A percentile compares a stretch with the other conserved stretches of the same genome.
These are phyloP conservation scores for Sebastes kiyomatsui DNA, from an alignment of 2,797 vertebrate genomes.

Conservation along the genomic window DNA sequence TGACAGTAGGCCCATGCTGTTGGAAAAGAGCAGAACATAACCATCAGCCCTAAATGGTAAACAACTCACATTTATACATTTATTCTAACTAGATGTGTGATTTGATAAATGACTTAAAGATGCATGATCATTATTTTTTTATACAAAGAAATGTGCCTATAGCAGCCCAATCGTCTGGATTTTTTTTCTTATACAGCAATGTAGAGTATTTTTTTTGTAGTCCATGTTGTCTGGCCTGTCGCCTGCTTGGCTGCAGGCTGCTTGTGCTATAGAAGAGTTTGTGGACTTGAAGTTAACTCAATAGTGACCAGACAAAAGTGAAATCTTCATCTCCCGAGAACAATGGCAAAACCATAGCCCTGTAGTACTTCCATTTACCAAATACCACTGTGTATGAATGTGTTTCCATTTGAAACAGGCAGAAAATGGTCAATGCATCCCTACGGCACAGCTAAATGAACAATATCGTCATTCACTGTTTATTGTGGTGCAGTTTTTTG, in stretches of 20 bases:
- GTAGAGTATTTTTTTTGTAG: slow-evolving; percentile 23
- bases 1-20: slow-evolving; percentile 64
- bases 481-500: slow-evolving; percentile 14
- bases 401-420: slow-evolving; percentile 1
- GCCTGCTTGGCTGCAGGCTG: slow-evolving; percentile 55
- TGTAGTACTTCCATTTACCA: neutral
- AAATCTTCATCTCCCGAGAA: slow-evolving; percentile 4
- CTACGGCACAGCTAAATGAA: neutral
- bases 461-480: neutral
- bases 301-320: slow-evolving; percentile 54
- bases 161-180: slow-evolving; percentile 8
- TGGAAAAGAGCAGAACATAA: slow-evolving; percentile 71
- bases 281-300: slow-evolving; percentile 70
- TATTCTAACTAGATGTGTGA: slow-evolving; percentile 37
- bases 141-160: slow-evolving; percentile 34
- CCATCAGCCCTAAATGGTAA: slow-evolving; percentile 67
- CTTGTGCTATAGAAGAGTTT: slow-evolving; percentile 60
- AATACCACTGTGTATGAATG: neutral
- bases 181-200: slow-evolving; percentile 22
- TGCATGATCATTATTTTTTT: slow-evolving; percentile 39
- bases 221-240: slow-evolving; percentile 59
- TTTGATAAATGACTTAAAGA: slow-evolving; percentile 35
- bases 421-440: neutral
- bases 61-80: slow-evolving; percentile 64
- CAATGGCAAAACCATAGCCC: neutral